These are phyloP conservation scores for Cyrtodaria siliqua DNA, from an alignment of 2,888 invertebrate genomes.

Conservation along the genomic window DNA sequence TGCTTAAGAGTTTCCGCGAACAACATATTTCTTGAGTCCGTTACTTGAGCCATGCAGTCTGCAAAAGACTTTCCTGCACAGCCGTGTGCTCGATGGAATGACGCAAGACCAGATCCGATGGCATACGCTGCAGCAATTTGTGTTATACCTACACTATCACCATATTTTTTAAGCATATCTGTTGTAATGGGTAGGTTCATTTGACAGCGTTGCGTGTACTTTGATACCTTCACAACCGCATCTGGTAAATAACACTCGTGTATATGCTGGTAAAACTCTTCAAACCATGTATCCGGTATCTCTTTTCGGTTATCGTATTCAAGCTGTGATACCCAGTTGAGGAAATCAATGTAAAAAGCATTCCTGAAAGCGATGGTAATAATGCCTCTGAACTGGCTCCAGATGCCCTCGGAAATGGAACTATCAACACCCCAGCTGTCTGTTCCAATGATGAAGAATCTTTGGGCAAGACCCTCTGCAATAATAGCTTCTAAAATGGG, in stretches of 20 bases:
- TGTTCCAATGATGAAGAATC: constrained; percentile 76
- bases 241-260: constrained; percentile 69
- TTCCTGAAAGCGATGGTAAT: constrained; percentile 64
- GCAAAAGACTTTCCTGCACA: constrained; percentile 31
- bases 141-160: constrained; percentile 66
- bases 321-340: constrained; percentile 72
- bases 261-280: constrained; percentile 85
- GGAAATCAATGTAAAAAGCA: constrained; percentile 75
- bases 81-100: constrained; percentile 48
- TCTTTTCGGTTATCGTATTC: constrained; percentile 65
- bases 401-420: constrained; percentile 35
- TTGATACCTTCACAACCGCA: constrained; percentile 16
- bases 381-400: constrained; percentile 54
- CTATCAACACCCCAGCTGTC: constrained; percentile 64
- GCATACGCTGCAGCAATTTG: constrained; percentile 83
- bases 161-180: constrained; percentile 23
- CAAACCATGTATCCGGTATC: constrained; percentile 85
- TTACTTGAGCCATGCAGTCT: constrained; percentile 40
- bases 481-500: constrained; percentile 69
- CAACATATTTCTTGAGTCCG: constrained; percentile 54
- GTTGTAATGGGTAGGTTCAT: constrained; percentile 27
- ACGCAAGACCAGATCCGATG: constrained; percentile 75
- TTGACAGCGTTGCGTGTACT: constrained; percentile 50
- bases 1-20: constrained; percentile 58
- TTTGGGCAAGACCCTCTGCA: constrained; percentile 62